Base-by-base conservation (phyloP, 2,113 vertebrate genomes). In the Cheilinus undulatus region DNA sequence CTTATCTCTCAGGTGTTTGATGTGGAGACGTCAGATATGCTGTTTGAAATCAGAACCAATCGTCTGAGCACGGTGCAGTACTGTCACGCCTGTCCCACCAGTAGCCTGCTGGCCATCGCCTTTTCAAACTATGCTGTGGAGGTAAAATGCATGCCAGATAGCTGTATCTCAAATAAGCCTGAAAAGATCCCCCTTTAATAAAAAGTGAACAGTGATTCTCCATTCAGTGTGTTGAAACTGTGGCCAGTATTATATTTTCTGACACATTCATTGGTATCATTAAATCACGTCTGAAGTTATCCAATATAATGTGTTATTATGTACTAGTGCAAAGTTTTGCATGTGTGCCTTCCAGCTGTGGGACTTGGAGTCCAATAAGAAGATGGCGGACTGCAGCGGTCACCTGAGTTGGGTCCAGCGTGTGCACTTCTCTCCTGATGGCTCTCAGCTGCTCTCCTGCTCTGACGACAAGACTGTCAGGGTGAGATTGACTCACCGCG, bases 381-480 rank as follows among this genome's bases (percentile, higher is more conserved):
- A 98, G 93, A 92, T 95, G 67, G 96, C 97, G 0, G 97, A 99
- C 72, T 98, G 95, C 89, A 95, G 95, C 58, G 97, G 96, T 58
- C 98, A 99, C 85, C 92, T 97, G 89, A 99, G 97, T 78, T 99
- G 97, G 97, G 95, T 99, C 70, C 93, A 96, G 30, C 95, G 93
- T 67, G 96, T 97, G 64, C 89, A 94, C 61, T 99, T 99, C 92
- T 99, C 97, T 19, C 85, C 87, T 5, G 95, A 97, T 58, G 97
- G 97, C 54, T 95, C 96, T 24, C 94, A 94, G 17, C 95, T 99
- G 85, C 93, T 99, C 61, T 99, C 97, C 24, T 96, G 95, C 68
- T 98, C 97, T n/a, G 95, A 98, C 71, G 98, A 99, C 81, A 95
- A 97, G 76, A 98, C 97, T 57, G 89, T 99, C 84, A 94, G 96